Evolutionary conservation across 2,113 vertebrate species (phyloP).

Genomic region (human): GRCh38 chr13:37934001-37934500

Average conservation of each 20-base stretch:
- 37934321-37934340: background rate
- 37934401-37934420: no score
- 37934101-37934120: background rate
- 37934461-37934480: no score
- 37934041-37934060: background rate
- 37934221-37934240: background rate
- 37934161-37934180: background rate
- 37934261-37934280: background rate
- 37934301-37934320: background rate
- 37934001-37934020: background rate
- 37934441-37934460: no score
- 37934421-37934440: no score
- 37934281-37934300: background rate
- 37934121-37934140: background rate
- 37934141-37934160: background rate
- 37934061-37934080: background rate
- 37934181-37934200: background rate
- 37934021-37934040: background rate
- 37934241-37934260: background rate
- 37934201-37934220: background rate
- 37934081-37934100: background rate
- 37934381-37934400: no score
- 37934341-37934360: rapidly evolving
- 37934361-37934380: no score
- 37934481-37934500: no score